Evolutionary conservation across 2,888 invertebrate species (phyloP).

Genomic region (Ophioninae sp.): DNA sequence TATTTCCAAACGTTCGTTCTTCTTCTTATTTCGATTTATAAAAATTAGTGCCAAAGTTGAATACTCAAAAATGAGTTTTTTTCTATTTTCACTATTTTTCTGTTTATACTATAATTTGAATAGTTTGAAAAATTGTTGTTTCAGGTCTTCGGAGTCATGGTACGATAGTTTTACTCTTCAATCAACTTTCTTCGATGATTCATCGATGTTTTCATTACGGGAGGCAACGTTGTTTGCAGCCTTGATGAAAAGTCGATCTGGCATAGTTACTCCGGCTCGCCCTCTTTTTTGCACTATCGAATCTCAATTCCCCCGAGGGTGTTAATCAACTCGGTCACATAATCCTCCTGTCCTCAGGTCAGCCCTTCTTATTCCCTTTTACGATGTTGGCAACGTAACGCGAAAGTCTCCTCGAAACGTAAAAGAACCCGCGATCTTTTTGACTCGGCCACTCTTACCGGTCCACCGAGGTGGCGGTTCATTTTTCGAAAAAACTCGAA

Average conservation of each 20-base stretch:
- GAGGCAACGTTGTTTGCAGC: conserved; percentile 14
- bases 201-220: conserved; percentile 15
- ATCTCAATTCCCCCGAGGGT: conserved; percentile 30
- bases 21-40: neutral
- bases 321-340: conserved; percentile 39
- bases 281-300: conserved; percentile 24
- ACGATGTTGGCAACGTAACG: conserved; percentile 23
- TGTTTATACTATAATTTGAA: neutral
- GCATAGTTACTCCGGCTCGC: neutral
- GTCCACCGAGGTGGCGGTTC: neutral
- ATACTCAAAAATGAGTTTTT: neutral
- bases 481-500: neutral
- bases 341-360: conserved; percentile 24
- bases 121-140: neutral
- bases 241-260: conserved; percentile 27
- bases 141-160: neutral
- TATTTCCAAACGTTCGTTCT: neutral
- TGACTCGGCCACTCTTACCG: conserved; percentile 8
- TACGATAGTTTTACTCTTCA: neutral
- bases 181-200: conserved; percentile 24
- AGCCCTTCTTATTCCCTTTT: conserved; percentile 10
- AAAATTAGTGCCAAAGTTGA: neutral
- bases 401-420: conserved; percentile 4
- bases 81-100: neutral
- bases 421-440: neutral